phyloP scores from a whole-genome alignment of 2,113 vertebrate species.

The Cheirogaleus medius region DNA sequence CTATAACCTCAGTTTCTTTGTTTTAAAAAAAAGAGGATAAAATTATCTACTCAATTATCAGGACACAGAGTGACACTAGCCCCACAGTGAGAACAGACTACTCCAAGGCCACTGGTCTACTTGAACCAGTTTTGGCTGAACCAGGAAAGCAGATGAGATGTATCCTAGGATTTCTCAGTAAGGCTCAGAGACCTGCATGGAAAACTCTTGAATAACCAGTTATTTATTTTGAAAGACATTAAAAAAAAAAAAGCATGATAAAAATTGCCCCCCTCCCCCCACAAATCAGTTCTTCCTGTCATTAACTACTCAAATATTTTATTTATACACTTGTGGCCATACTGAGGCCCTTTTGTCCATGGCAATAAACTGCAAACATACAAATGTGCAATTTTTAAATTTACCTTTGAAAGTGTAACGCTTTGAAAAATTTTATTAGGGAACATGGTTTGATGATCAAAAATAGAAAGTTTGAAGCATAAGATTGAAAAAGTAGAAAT shows the following conservation, averaged over 20 bases:
- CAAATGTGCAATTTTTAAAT: background rate
- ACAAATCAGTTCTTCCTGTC: background rate
- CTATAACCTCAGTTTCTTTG: background rate
- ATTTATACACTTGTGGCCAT: background rate
- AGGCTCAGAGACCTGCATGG: background rate
- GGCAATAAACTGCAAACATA: background rate
- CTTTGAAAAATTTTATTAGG: background rate
- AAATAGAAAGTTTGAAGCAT: background rate
- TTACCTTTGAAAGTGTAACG: background rate
- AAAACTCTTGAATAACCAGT: background rate
- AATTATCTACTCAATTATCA: background rate
- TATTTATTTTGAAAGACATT: background rate
- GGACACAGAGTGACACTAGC: too few relatives aligned
- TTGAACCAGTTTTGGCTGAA: background rate
- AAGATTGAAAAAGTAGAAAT: background rate
- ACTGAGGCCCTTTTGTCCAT: background rate
- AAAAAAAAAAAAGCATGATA: background rate
- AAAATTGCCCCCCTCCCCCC: background rate
- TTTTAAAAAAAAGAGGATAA: background rate
- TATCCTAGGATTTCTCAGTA: background rate
- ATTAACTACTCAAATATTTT: background rate
- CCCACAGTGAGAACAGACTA: background rate
- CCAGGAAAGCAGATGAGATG: background rate
- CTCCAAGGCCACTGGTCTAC: background rate
- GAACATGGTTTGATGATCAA: background rate